phyloP scores from a whole-genome alignment of 1,140 invertebrate species.

The Ctenoplectra terminalis region DNA sequence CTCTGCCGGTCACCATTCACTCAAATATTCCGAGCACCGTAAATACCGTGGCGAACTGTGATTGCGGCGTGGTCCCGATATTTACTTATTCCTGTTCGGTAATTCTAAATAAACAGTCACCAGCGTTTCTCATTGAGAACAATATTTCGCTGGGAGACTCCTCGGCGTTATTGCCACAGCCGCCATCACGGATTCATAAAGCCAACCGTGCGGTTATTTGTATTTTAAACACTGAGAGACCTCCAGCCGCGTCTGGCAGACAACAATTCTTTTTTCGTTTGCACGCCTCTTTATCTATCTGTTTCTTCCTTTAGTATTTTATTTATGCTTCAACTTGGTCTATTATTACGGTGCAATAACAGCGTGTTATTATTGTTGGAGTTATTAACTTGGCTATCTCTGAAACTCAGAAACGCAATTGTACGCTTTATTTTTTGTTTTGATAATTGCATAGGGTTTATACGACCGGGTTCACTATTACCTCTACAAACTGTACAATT shows the following conservation, averaged over 20 bases:
- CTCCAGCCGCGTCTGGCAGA: not conserved
- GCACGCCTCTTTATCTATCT: too few species aligned
- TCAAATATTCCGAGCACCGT: conserved; percentile 31
- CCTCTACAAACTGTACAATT: too few species aligned
- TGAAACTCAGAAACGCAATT: too few species aligned
- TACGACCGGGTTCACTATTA: too few species aligned
- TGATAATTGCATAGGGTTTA: too few species aligned
- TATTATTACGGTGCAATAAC: too few species aligned
- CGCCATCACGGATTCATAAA: not conserved
- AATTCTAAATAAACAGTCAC: conserved; percentile 10
- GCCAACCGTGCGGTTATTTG: not conserved
- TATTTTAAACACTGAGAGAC: conserved; percentile 7
- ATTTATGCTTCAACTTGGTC: too few species aligned
- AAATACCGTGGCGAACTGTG: not conserved
- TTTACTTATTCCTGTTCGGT: conserved; percentile 33
- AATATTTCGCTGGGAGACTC: not conserved
- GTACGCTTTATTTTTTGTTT: too few species aligned
- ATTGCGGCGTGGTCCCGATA: not conserved
- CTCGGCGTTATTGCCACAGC: not conserved
- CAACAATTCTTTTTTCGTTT: not conserved
- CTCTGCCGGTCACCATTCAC: conserved; percentile 5
- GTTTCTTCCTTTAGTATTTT: too few species aligned
- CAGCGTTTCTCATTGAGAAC: not conserved
- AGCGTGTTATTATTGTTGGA: too few species aligned
- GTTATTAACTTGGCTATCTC: too few species aligned